Conservation (phyloP, 2,113 vertebrate species). For the Bubo bubo region DNA sequence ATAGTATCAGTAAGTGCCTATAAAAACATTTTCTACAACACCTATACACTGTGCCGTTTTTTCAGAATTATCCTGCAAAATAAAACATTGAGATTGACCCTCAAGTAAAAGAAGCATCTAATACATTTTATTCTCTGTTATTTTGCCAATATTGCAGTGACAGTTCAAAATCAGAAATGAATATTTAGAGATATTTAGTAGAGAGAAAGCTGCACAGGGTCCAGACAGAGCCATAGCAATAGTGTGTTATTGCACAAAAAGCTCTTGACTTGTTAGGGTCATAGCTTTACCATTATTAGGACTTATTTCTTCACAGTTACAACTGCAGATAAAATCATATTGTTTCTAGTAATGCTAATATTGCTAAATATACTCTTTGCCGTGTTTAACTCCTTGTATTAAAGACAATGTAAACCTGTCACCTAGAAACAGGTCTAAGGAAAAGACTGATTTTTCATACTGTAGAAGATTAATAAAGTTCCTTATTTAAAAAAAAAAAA, state of each 20-base stretch:
- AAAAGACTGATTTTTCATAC: background rate
- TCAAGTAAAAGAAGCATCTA: background rate
- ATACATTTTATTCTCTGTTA: background rate
- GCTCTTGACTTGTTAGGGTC: background rate
- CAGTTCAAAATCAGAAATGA: rapidly evolving
- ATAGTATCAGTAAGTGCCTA: background rate
- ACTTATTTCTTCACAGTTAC: background rate
- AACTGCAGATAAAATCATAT: background rate
- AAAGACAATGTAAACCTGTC: background rate
- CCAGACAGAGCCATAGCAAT: background rate
- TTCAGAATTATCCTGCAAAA: background rate
- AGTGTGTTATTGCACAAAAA: background rate
- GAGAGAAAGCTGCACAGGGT: background rate
- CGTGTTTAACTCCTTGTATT: background rate
- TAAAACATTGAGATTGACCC: background rate
- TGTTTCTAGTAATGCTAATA: background rate
- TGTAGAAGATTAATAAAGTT: background rate
- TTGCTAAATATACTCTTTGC: background rate
- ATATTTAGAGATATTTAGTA: background rate
- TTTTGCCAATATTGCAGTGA: background rate
- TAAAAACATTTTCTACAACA: background rate
- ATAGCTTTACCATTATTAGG: background rate
- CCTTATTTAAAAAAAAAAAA: background rate
- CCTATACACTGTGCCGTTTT: background rate
- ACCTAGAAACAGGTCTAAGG: background rate